Evolutionary conservation across 2,888 invertebrate species (phyloP).

Genomic region (Rhagophthalmus giganteus): DNA sequence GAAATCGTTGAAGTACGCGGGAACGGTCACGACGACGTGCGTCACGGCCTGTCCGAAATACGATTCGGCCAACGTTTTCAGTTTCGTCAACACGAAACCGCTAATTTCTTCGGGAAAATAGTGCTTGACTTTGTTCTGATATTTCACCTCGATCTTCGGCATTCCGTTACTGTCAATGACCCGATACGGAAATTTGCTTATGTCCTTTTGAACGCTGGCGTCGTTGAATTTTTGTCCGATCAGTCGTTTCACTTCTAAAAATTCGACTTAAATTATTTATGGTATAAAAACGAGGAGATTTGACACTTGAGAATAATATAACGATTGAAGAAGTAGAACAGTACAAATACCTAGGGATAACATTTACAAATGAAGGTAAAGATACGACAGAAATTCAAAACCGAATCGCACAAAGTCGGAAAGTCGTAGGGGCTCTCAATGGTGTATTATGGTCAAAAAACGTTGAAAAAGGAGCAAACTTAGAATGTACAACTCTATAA

Average conservation of each 20-base stretch:
- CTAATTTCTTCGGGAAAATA: constrained; percentile 36
- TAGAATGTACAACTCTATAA: no score
- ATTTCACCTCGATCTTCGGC: constrained; percentile 28
- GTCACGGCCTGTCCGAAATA: constrained; percentile 26
- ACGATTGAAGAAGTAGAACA: no score
- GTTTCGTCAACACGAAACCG: constrained; percentile 30
- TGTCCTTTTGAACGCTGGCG: constrained; percentile 32
- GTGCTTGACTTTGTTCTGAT: constrained; percentile 11
- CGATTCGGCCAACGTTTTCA: constrained; percentile 31
- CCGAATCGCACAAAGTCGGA: no score
- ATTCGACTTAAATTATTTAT: no score
- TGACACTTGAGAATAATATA: no score
- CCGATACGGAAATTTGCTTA: constrained; percentile 33
- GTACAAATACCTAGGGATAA: no score
- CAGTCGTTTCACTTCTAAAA: neutral
- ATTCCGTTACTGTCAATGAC: constrained; percentile 29
- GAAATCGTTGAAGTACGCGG: constrained; percentile 39
- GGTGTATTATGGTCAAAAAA: no score
- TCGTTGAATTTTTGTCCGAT: constrained; percentile 31
- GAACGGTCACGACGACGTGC: constrained; percentile 41
- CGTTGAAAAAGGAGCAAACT: no score
- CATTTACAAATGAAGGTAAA: no score
- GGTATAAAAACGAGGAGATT: no score
- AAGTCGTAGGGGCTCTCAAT: no score
- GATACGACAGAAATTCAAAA: no score